Base-by-base conservation (phyloP, 2,888 invertebrate species). In the Cheilosia pagana region DNA sequence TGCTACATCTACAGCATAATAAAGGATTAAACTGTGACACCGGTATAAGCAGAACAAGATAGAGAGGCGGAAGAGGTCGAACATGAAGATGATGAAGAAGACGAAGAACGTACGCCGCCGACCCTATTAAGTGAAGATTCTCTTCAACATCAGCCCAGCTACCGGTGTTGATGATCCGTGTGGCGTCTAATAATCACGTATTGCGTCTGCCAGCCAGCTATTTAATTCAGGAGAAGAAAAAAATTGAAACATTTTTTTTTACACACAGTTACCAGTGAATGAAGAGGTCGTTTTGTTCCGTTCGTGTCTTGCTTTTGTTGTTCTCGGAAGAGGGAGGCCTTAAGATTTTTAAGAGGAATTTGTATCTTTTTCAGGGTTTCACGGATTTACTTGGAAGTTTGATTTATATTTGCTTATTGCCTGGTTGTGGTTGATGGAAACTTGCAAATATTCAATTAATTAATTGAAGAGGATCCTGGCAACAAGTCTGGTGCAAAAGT, bases 171-270 rank as follows among this genome's bases (percentile, higher is more conserved):
- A 71, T 82, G 72, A 82, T 82, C 82, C 82, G 77, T 82, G 82
- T 77, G 77, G 77, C 82, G 82, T 82, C 82, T 82, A 77, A 77
- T 77, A 77, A 77, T 82, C 82, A 82, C 82, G 82, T 82, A 76
- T 59, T 53, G 63, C 65, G 70, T 81, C 59, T 76, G 65, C 52
- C 23, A 65, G 71, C 70, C 23, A 65, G 76, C 70, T 71, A 81
- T 81, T 81, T 71, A 81, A 81, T 76, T 71, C 81, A 70, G 12
- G 25, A 57, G 60, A 74, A 81, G n/a, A n/a, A 74, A 62, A 41
- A 81, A 48, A 79, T 60, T 71, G 45, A 70, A 67, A 67, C 55
- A 65, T 39, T 6, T 71, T 39, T 62, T 68, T 57, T 28, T 60
- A 59, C n/a, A 65, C 31, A 28, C 12, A 35, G 35, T 35, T 3